Evolutionary conservation across 2,797 vertebrate species (phyloP).

Genomic region (Lepus townsendii): DNA sequence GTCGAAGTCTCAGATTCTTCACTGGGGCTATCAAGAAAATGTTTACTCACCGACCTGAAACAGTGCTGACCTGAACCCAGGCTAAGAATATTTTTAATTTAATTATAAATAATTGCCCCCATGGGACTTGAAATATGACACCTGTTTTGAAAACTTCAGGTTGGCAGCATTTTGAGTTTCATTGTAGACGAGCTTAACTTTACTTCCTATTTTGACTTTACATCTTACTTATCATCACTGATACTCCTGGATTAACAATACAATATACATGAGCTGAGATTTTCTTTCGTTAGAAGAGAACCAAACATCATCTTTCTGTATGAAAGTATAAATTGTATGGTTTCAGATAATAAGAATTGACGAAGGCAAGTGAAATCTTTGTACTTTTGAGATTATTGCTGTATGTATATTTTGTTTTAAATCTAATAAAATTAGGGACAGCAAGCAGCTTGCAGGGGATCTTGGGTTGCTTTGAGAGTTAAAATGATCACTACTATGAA

Average conservation of each 20-base stretch:
- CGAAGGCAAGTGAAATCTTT: conserved; percentile 78
- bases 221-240: conserved; percentile 59
- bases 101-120: conserved; percentile 70
- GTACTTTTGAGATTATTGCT: conserved; percentile 75
- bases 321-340: conserved; percentile 79
- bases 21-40: conserved; percentile 74
- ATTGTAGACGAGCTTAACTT: conserved; percentile 66
- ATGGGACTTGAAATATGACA: conserved; percentile 72
- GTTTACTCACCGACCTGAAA: conserved; percentile 76
- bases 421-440: conserved; percentile 59
- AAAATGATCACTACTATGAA: conserved; percentile 53
- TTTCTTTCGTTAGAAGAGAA: conserved; percentile 79
- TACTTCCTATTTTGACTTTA: conserved; percentile 68
- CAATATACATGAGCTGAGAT: conserved; percentile 61
- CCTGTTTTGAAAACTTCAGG: conserved; percentile 72
- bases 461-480: conserved; percentile 64
- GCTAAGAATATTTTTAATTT: conserved; percentile 74
- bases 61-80: conserved; percentile 42
- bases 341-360: conserved; percentile 75
- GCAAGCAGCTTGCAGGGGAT: conserved; percentile 69
- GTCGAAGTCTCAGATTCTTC: conserved; percentile 70
- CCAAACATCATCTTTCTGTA: conserved; percentile 71
- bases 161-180: conserved; percentile 73
- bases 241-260: conserved; percentile 60
- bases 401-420: conserved; percentile 69